Conservation (phyloP, 1,140 invertebrate species). For the Aleiodes sp. region DNA sequence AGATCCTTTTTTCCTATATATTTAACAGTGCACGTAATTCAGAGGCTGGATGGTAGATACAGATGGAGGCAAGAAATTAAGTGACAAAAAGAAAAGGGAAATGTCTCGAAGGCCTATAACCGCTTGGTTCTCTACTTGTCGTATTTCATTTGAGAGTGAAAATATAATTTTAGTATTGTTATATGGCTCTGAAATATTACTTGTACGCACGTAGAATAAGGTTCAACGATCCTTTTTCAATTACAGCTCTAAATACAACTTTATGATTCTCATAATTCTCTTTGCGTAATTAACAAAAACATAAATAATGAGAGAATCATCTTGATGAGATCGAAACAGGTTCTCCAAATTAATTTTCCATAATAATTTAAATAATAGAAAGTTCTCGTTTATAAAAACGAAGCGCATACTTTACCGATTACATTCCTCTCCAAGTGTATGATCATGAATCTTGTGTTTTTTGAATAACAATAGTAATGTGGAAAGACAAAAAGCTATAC, state of each 20-base stretch:
- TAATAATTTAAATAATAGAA: too few species aligned
- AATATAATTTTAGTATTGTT: constrained; percentile 5
- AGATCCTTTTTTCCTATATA: not conserved
- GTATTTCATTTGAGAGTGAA: not conserved
- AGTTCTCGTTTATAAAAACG: too few species aligned
- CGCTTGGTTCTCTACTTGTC: not conserved
- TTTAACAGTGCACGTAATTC: not conserved
- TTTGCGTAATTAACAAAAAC: too few species aligned
- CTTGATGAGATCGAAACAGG: not conserved
- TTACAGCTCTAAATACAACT: not conserved
- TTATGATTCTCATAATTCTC: not conserved
- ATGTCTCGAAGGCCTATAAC: not conserved
- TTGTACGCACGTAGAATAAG: not conserved
- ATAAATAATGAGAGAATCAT: too few species aligned
- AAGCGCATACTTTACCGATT: too few species aligned
- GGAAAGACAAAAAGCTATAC: constrained; percentile 4
- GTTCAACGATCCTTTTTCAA: not conserved
- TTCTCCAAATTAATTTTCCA: too few species aligned
- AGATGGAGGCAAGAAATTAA: not conserved
- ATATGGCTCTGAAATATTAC: not conserved
- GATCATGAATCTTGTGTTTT: not conserved
- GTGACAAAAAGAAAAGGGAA: not conserved
- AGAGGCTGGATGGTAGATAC: not conserved
- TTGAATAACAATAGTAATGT: constrained; percentile 7
- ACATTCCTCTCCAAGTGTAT: not conserved